Evolutionary conservation across 2,113 vertebrate genomes (phyloP), one percentile per base, ranked within the genome.

Genomic region (Catharus bicknelli): DNA sequence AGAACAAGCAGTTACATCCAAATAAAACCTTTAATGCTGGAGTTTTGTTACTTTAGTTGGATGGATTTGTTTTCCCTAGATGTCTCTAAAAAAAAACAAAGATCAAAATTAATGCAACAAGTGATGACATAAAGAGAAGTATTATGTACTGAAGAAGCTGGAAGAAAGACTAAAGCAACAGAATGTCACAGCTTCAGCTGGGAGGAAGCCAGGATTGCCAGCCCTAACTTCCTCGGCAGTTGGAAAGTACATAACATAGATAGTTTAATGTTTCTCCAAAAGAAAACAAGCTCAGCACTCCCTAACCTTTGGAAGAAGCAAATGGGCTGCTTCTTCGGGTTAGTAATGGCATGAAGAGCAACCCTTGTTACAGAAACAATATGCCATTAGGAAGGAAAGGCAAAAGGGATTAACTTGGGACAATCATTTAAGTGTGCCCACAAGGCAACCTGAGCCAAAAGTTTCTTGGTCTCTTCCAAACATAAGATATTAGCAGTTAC

Each of bases 61-160:
- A 32, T 55, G 17, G 16, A 12, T 0, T 3, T 70, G 57, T 40
- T 27, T 34, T 5, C 4, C n/a, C 43, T 17, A 27, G 5, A 8
- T 34, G 14, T 68, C 84, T 63, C 51, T 64, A 11, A 48, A 45
- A 73, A 32, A n/a, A 36, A 4, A 20, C 11, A 32, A 0, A 61
- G 1, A 70, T 15, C 43, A 32, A 50, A 42, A 58, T 32, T 32
- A 66, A 51, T 11, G 18, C 29, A 76, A 62, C 15, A 77, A 64
- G 32, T 27, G 16, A 47, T 34, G 5, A 27, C 17, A 38, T 34
- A 5, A 92, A 72, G 21, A 54, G 50, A 78, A 89, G 6, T 30
- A 38, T 45, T 76, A 62, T 1, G 1, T 25, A 83, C 25, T 51
- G 53, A 86, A 64, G n/a, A 55, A 78, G 40, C 14, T 45, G 30